Evolutionary conservation across 2,888 invertebrate species (phyloP).

Genomic region (Danaus chrysippus): DNA sequence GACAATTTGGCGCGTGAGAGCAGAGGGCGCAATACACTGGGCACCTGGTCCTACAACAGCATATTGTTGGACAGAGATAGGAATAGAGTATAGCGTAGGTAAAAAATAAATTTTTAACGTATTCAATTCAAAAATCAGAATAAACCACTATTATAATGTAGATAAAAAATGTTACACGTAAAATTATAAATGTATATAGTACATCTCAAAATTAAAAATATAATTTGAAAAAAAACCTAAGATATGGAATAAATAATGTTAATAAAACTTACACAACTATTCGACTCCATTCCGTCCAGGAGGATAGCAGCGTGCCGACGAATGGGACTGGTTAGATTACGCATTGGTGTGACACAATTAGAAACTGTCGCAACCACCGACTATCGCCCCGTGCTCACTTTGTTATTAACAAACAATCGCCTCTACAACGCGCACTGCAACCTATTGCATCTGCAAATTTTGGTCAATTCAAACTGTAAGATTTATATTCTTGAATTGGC

Average conservation of each 20-base stretch:
- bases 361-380: slow-evolving; percentile 61
- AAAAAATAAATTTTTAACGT: no score
- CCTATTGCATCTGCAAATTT: slow-evolving; percentile 65
- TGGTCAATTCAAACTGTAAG: slow-evolving; percentile 45
- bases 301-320: slow-evolving; percentile 61
- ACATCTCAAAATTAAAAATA: no score
- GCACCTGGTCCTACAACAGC: slow-evolving; percentile 56
- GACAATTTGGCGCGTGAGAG: slow-evolving; percentile 70
- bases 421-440: slow-evolving; percentile 60
- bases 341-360: slow-evolving; percentile 76
- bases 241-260: not conserved
- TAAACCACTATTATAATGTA: no score
- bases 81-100: slow-evolving; percentile 5
- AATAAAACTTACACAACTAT: not conserved
- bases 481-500: slow-evolving; percentile 20
- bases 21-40: slow-evolving; percentile 61
- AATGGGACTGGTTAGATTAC: slow-evolving; percentile 76
- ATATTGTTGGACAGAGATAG: slow-evolving; percentile 9
- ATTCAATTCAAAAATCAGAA: no score
- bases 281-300: slow-evolving; percentile 37
- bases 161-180: no score
- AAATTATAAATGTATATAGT: no score
- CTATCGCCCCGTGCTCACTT: slow-evolving; percentile 56
- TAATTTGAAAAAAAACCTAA: no score
- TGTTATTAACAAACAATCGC: slow-evolving; percentile 75